Evolutionary conservation across 2,888 invertebrate species (phyloP).

Genomic region (Andrena bicolor): DNA sequence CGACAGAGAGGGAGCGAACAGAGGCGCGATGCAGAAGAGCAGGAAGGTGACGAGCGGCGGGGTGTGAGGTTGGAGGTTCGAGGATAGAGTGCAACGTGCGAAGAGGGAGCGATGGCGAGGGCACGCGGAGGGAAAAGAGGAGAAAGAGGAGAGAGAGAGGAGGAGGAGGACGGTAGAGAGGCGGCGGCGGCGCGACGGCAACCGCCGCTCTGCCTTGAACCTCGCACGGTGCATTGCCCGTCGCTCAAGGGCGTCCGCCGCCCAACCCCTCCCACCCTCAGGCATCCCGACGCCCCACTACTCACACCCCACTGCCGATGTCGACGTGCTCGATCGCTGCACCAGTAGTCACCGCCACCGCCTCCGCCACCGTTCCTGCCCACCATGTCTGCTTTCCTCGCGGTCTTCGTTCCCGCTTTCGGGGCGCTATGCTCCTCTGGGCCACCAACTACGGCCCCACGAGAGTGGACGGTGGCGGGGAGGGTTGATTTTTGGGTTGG

Average conservation of each 20-base stretch:
- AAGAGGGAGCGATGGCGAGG: conserved; percentile 16
- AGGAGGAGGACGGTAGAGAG: conserved; percentile 52
- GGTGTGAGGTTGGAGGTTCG: conserved; percentile 36
- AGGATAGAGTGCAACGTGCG: conserved; percentile 56
- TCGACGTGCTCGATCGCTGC: conserved; percentile 70
- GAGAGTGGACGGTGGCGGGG: neutral
- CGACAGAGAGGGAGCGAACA: conserved; percentile 14
- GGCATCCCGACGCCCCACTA: conserved; percentile 54
- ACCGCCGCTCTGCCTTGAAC: conserved; percentile 85
- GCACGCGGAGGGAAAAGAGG: conserved; percentile 30
- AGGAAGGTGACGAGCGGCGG: conserved; percentile 49
- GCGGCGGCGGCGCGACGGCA: conserved; percentile 77
- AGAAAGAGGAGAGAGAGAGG: conserved; percentile 40
- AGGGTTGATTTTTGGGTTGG: neutral
- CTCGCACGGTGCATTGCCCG: conserved; percentile 85
- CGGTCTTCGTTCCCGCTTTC: conserved; percentile 58
- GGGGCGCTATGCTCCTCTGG: conserved; percentile 51
- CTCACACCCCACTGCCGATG: conserved; percentile 53
- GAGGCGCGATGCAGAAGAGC: conserved; percentile 39
- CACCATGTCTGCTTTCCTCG: conserved; percentile 16
- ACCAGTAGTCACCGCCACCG: conserved; percentile 56
- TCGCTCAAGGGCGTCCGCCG: conserved; percentile 85
- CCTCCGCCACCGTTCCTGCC: conserved; percentile 20
- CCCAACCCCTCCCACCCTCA: conserved; percentile 59
- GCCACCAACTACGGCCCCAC: neutral